A percentile compares a stretch with the other conserved stretches of the same genome.
Conservation (phyloP, 2,888 invertebrate species). For the Epinotia nisella region DNA sequence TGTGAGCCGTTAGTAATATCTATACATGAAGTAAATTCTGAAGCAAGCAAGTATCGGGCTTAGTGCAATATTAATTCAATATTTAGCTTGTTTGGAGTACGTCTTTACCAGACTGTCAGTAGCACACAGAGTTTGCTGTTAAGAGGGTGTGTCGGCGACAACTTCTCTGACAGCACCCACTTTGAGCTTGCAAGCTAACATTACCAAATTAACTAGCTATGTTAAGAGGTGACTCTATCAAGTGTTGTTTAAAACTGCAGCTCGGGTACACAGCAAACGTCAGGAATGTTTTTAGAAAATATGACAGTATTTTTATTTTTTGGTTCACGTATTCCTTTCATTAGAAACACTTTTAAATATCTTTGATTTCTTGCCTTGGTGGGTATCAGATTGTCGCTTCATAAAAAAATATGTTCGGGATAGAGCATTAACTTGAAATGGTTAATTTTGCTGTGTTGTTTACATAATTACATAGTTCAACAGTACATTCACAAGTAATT, state of each 20-base stretch:
- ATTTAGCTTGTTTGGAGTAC: constrained; percentile 11
- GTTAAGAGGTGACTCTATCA: neutral
- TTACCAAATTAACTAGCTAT: constrained; percentile 21
- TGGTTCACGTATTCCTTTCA: neutral
- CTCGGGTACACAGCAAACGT: neutral
- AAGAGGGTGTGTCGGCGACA: constrained; percentile 28
- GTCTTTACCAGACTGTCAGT: constrained; percentile 27
- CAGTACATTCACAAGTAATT: no score
- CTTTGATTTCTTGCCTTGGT: no score
- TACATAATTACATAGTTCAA: no score
- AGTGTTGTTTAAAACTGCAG: neutral
- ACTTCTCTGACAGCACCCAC: constrained; percentile 18
- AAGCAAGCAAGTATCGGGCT: constrained; percentile 8
- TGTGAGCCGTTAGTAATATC: neutral
- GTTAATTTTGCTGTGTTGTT: no score
- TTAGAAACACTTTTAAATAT: no score
- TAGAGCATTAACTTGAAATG: no score
- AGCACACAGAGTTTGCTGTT: constrained; percentile 23
- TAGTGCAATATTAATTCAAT: constrained; percentile 18
- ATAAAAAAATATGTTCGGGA: no score
- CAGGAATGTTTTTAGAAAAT: neutral
- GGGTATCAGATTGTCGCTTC: no score
- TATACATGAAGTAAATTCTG: neutral
- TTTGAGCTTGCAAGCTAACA: constrained; percentile 22
- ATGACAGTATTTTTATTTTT: neutral